Conservation (phyloP, 2,113 vertebrate species). For the Tetraodon nigroviridis region DNA sequence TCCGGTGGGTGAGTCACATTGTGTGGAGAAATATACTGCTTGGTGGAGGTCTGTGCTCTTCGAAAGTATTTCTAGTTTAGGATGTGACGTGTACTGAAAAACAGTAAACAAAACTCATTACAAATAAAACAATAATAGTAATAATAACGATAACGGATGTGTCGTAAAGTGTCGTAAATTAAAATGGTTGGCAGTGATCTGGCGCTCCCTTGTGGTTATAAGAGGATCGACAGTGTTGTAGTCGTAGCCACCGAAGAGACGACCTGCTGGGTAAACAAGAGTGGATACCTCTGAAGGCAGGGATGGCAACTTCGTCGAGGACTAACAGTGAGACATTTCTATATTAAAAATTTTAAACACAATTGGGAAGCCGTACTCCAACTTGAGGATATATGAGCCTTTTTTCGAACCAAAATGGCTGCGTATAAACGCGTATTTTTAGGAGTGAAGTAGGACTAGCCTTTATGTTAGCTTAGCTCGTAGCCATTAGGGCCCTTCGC, state of each 20-base stretch:
- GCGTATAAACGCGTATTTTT: constrained; percentile 39
- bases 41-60: no score
- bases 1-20: no score
- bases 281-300: constrained; percentile 70
- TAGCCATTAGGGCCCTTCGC: constrained; percentile 61
- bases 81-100: background rate
- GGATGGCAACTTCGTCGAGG: constrained; percentile 75
- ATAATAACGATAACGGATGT: background rate
- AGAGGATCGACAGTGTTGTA: constrained; percentile 7
- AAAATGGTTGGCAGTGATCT: background rate
- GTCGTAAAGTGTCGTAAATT: constrained; percentile 60
- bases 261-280: constrained; percentile 73
- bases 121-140: background rate
- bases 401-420: constrained; percentile 14
- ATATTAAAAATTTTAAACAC: constrained; percentile 20
- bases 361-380: background rate
- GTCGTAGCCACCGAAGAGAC: constrained; percentile 48
- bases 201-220: constrained; percentile 37
- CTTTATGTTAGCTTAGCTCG: constrained; percentile 64
- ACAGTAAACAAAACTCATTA: background rate
- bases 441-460: constrained; percentile 52
- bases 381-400: background rate
- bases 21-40: no score
- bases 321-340: constrained; percentile 55
- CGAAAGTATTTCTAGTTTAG: no score